These are phyloP conservation scores for Morone saxatilis DNA, from an alignment of 2,113 vertebrate species.

Conservation along the genomic window DNA sequence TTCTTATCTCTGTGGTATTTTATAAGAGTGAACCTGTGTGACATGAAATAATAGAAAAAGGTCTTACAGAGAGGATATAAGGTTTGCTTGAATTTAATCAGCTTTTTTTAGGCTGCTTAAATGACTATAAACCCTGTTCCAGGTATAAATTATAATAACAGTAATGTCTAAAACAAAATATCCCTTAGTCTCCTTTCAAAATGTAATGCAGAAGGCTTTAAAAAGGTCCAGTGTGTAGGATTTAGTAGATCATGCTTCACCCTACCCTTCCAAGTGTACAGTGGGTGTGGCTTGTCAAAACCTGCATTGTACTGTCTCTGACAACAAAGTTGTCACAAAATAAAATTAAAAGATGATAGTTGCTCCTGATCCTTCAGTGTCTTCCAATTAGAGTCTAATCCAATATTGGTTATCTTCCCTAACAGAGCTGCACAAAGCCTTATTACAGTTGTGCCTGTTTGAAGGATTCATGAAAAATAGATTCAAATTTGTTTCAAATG, in stretches of 20 bases:
- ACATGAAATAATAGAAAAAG: constrained; percentile 38
- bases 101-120: constrained; percentile 20
- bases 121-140: neutral
- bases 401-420: neutral
- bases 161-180: neutral
- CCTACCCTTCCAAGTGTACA: no score
- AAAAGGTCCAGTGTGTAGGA: no score
- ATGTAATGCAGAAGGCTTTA: neutral
- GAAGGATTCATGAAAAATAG: neutral
- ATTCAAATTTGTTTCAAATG: neutral
- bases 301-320: neutral
- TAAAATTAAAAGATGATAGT: neutral
- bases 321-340: neutral
- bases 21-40: constrained; percentile 25
- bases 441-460: no score
- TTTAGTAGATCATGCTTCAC: no score
- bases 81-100: constrained; percentile 34
- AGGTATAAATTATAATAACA: neutral
- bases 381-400: neutral
- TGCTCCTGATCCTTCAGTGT: neutral
- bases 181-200: neutral
- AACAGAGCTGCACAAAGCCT: neutral
- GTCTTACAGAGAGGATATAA: neutral
- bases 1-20: constrained; percentile 46
- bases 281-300: no score